These are phyloP conservation scores for Drosophila borborema DNA, from an alignment of 2,888 invertebrate genomes.

Conservation along the genomic window DNA sequence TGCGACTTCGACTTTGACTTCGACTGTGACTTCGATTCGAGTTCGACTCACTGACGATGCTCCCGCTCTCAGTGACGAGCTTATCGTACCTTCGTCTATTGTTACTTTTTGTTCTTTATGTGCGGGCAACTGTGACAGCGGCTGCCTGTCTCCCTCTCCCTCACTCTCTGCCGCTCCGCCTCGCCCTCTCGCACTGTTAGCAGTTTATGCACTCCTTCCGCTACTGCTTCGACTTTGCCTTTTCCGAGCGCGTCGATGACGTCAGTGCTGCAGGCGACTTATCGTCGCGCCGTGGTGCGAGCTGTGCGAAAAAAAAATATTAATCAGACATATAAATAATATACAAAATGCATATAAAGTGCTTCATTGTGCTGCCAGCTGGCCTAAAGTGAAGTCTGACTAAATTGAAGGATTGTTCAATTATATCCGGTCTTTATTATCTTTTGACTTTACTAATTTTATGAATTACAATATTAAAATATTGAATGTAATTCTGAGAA, in stretches of 20 bases:
- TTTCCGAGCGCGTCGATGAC: slow-evolving; percentile 38
- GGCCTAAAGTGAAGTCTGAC: not conserved
- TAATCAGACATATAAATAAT: not conserved
- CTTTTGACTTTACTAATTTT: not conserved
- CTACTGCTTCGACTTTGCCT: slow-evolving; percentile 17
- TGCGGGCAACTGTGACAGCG: slow-evolving; percentile 36
- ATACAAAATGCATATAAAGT: slow-evolving; percentile 2
- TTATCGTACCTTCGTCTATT: slow-evolving; percentile 19
- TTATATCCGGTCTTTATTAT: not conserved
- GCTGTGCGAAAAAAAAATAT: slow-evolving; percentile 22
- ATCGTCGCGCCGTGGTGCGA: slow-evolving; percentile 27
- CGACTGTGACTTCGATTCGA: not conserved
- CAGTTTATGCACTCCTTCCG: not conserved
- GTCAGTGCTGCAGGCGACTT: slow-evolving; percentile 35
- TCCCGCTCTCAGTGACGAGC: slow-evolving; percentile 11
- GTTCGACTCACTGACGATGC: not conserved
- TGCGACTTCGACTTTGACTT: slow-evolving; percentile 8
- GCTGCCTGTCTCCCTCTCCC: not conserved
- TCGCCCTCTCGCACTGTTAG: not conserved
- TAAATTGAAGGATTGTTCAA: not conserved
- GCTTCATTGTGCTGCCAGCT: slow-evolving; percentile 1
- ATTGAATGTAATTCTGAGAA: too few relatives aligned
- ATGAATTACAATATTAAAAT: not conserved
- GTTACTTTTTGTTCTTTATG: slow-evolving; percentile 5
- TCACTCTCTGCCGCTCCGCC: not conserved